These are phyloP conservation scores for Cetoscarus ocellatus DNA, from an alignment of 2,797 vertebrate species.

Conservation along the genomic window DNA sequence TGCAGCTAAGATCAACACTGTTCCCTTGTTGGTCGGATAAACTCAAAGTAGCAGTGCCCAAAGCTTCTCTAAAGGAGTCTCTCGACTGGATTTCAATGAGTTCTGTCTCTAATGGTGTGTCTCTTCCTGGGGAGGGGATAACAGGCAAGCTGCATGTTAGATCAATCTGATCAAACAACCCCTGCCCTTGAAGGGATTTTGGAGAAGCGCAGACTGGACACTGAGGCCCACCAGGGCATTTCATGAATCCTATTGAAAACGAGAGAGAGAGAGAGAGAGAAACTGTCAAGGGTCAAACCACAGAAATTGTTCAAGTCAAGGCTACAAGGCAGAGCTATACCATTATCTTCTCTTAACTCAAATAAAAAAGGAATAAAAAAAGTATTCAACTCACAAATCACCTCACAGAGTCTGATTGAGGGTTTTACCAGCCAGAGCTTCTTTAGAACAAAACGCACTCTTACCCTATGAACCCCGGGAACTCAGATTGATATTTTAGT, in stretches of 20 bases:
- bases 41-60: slow-evolving; percentile 86
- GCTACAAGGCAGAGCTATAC: no score
- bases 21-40: slow-evolving; percentile 93
- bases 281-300: no score
- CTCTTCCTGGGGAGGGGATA: slow-evolving; percentile 82
- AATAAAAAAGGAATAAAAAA: no score
- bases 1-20: slow-evolving; percentile 86
- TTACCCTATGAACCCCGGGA: no score
- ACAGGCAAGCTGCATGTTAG: slow-evolving; percentile 85
- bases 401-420: no score
- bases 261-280: no score
- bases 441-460: no score
- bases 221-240: slow-evolving; percentile 89
- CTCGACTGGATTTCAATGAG: slow-evolving; percentile 67
- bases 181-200: slow-evolving; percentile 77
- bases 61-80: slow-evolving; percentile 75
- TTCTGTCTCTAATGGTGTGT: slow-evolving; percentile 60
- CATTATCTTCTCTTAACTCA: no score
- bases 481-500: no score
- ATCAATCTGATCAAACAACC: slow-evolving; percentile 83
- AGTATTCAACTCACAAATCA: no score
- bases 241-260: slow-evolving; percentile 86
- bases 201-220: slow-evolving; percentile 89
- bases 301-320: no score
- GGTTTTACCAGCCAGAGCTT: no score